Base-by-base conservation (phyloP, 2,888 invertebrate genomes). In the Stenolophus ochropezus region DNA sequence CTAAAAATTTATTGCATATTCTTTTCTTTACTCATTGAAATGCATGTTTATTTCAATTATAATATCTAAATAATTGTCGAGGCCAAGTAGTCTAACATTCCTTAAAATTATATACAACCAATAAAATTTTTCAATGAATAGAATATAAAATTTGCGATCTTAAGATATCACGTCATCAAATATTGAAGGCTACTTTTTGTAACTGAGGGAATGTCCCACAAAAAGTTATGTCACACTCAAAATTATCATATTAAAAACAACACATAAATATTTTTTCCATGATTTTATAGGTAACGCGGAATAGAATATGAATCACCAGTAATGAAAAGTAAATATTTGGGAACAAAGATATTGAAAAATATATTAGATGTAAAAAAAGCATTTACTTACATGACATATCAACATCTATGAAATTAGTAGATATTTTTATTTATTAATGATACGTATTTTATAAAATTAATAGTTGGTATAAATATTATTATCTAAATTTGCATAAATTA, bases 151-250 rank as follows among this genome's bases (percentile, higher is more conserved):
- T 61, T 14, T 61, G 61, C 23, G 25, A 61, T 25, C 23, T 61
- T 25, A 61, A n/a, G 61, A 61, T 61, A 61, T 61, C 61, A 61
- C 61, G 61, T 61, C 61, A 61, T 61, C 61, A 14, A 23, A 23
- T 27, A 61, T 27, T 61, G 61, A 61, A 61, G 61, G 61, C 25
- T 61, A 61, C 61, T 61, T 61, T 61, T 61, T 61, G 14, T 61
- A n/a, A 61, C 14, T 51, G 56, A 56, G 56, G 25, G 61, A 61
- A 61, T 61, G 61, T 61, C 23, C 61, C 61, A 25, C 21, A 61
- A 61, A 61, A 61, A 61, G 23, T 61, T 61, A 23, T 61, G 25
- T 25, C 61, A 61, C 61, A 61, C 25, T 25, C n/a, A 25, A 61
- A 61, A 11, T 61, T 25, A 11, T 21, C 33, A 20, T 56, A 56